Evolutionary conservation across 2,797 vertebrate genomes (phyloP).

Genomic region (Sebastes oblongus): DNA sequence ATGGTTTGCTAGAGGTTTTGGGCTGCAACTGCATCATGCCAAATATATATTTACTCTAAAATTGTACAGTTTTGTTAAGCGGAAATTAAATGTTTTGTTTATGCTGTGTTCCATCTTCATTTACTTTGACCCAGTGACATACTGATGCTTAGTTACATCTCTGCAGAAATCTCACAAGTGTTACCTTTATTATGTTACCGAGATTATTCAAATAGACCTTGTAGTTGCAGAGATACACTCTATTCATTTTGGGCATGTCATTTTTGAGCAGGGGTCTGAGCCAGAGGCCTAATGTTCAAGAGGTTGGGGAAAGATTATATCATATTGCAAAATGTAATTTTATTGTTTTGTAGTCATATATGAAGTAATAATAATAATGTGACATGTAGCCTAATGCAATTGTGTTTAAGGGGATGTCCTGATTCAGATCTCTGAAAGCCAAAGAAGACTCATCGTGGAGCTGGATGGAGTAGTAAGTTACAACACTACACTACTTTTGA

Average conservation of each 20-base stretch:
- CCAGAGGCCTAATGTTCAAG: neutral
- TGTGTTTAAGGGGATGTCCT: constrained; percentile 87
- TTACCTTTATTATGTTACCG: neutral
- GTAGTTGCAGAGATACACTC: neutral
- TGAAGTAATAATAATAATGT: neutral
- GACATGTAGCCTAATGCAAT: neutral
- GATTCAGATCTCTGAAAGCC: constrained; percentile 90
- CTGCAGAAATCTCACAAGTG: neutral
- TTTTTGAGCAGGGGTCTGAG: neutral
- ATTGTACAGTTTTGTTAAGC: neutral
- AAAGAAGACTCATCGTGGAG: constrained; percentile 86
- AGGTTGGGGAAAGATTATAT: neutral
- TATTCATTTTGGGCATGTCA: neutral
- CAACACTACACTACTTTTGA: neutral
- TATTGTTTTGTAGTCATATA: neutral
- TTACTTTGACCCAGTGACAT: neutral
- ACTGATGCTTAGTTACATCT: neutral
- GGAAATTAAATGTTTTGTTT: neutral
- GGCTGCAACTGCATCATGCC: neutral
- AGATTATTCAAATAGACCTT: neutral
- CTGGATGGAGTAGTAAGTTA: constrained; percentile 88
- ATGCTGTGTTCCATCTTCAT: neutral
- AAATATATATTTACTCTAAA: neutral
- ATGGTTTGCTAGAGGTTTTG: neutral
- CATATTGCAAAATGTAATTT: too few relatives aligned